Base-by-base conservation (phyloP, 2,113 vertebrate species). In the Sturnira hondurensis region DNA sequence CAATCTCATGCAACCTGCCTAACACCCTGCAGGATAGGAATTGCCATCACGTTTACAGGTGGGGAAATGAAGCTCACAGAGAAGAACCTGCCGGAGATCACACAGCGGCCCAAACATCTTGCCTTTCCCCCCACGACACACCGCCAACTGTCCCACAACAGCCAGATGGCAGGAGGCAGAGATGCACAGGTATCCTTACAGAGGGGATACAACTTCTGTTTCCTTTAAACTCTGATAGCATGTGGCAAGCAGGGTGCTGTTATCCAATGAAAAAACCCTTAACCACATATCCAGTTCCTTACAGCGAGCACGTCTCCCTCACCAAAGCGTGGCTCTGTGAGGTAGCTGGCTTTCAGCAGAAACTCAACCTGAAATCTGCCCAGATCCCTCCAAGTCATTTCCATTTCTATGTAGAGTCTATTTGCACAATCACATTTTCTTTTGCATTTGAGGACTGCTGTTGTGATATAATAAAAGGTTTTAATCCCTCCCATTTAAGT, bases 371-470 rank as follows among this genome's bases (percentile, higher is more conserved):
- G 77, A 94, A 90, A 95, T 38, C 74, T 85, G 83, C 63, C 38
- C 0, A 19, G 20, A 63, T 56, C 68, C 58, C 78, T 78, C 43
- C 63, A 50, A 76, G 77, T 50, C 76, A 87, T 77, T 97, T 90
- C 92, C 71, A 73, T 80, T 83, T 95, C 78, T 89, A 97, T 95
- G 93, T 0, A 96, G 81, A 92, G 41, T 88, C 93, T 95, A 95
- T 88, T 86, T 96, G 84, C 80, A 92, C 7, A 41, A 86, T 93
- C 81, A 78, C 26, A 70, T 96, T 97, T 88, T 83, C 86, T 89
- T 89, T 24, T 90, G 63, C 85, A 74, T 94, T 92, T 93, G 90
- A 96, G 19, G 71, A 97, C 71, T 82, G 89, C 52, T 89, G 16
- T 22, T 71, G 52, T 54, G 63, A 33, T 86, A 80, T 68, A 74